Evolutionary conservation across 1,140 invertebrate genomes (phyloP), one percentile per base, ranked within the genome.

Genomic region (Aradophagus sp.): DNA sequence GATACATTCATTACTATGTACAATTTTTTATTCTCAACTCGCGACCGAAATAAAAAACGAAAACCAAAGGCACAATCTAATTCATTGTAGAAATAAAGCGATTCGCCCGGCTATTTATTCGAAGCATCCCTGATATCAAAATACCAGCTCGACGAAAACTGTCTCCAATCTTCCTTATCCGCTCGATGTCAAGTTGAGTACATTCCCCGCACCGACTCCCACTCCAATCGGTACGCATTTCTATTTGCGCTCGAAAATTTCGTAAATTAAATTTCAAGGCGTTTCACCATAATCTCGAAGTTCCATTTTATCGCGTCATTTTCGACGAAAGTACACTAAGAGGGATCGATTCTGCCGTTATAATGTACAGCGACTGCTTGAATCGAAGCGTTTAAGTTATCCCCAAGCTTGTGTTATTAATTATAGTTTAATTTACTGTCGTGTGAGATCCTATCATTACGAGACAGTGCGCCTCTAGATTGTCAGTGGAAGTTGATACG

Each of bases 361-460:
- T 47, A 65, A 47, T 65, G 16, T 39, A 34, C 17, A 55, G 48
- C 17, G 12, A 65, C 41, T 42, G 44, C 50, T 65, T 35, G 32
- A 55, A 65, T 65, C 50, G 16, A n/a, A 55, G 35, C 16, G 41
- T 65, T 55, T 48, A 47, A 65, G 41, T 55, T 65, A 65, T 65
- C 32, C 39, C 23, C 48, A 45, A 52, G 48, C 48, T 47, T 45
- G 59, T 45, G 19, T 55, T 65, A 65, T 55, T 65, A 65, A 63
- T 63, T 63, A 65, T 47, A 65, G 48, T 55, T 55, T 55, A 65
- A 65, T 65, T 65, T 65, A 48, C 27, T 45, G 14, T 7, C 50
- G 27, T 39, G 32, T 41, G 50, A 65, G 31, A 55, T 34, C 61
- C 50, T 55, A 65, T 48, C 34, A 65, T 48, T 26, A 55, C 61